phyloP scores from a whole-genome alignment of 2,113 vertebrate genomes.

The Pogonocichla stellata region DNA sequence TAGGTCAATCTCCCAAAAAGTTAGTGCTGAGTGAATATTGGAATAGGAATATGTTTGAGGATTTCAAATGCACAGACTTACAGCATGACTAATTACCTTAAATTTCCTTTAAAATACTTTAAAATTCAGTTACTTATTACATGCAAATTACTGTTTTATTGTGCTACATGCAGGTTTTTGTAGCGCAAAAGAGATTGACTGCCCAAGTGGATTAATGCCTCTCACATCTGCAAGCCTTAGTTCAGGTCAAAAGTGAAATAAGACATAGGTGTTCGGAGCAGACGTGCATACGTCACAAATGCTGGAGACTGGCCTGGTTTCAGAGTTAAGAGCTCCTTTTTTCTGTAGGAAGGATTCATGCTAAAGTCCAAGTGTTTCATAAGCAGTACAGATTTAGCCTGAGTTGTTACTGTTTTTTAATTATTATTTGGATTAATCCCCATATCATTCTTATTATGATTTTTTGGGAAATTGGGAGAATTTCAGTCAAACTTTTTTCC shows the following conservation, averaged over 20 bases:
- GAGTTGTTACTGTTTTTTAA: neutral
- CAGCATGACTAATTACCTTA: neutral
- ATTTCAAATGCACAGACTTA: neutral
- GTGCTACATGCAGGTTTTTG: neutral
- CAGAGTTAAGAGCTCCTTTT: neutral
- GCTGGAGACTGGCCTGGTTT: neutral
- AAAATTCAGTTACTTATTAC: neutral
- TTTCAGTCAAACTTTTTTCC: neutral
- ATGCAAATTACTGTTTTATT: neutral
- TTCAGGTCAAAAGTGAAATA: slow-evolving; percentile 12
- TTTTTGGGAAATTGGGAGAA: neutral
- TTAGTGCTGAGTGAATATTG: neutral
- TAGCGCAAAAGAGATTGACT: accelerated
- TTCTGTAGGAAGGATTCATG: neutral
- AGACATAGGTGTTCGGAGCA: neutral
- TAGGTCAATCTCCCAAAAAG: neutral
- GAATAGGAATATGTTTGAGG: neutral
- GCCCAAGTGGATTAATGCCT: neutral
- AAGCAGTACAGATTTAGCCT: neutral
- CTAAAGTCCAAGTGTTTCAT: neutral
- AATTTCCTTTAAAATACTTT: neutral
- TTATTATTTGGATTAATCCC: neutral
- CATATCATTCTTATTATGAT: neutral
- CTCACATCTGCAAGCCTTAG: slow-evolving; percentile 4
- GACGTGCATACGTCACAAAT: neutral